Evolutionary conservation across 2,888 invertebrate species (phyloP).

Genomic region (Taenaris catops): DNA sequence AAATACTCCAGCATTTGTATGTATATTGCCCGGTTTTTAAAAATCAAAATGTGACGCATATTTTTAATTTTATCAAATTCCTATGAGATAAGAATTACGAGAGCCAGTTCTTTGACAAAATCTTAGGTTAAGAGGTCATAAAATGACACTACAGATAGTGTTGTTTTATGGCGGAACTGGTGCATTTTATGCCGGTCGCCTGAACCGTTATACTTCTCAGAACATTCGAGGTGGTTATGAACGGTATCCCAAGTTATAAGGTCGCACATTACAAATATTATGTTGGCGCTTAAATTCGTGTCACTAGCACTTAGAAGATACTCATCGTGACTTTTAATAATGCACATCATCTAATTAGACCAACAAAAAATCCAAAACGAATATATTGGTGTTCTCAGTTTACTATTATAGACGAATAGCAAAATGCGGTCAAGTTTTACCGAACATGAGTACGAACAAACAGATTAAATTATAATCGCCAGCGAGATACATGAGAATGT

Average conservation of each 20-base stretch:
- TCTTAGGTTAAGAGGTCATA: conserved; percentile 48
- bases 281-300: conserved; percentile 50
- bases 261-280: conserved; percentile 57
- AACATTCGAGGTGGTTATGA: conserved; percentile 51
- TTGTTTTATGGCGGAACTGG: conserved; percentile 53
- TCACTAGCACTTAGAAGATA: conserved; percentile 51
- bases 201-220: conserved; percentile 61
- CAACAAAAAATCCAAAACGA: conserved; percentile 36
- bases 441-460: conserved; percentile 17
- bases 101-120: conserved; percentile 40
- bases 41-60: neutral
- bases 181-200: conserved; percentile 48
- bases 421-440: conserved; percentile 35
- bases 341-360: conserved; percentile 40
- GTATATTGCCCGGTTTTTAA: neutral
- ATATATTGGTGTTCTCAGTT: conserved; percentile 26
- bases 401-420: conserved; percentile 16
- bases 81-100: conserved; percentile 15
- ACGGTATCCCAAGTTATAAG: conserved; percentile 48
- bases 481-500: conserved; percentile 13
- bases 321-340: conserved; percentile 48
- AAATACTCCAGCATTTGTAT: neutral
- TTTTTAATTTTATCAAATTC: conserved; percentile 21
- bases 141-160: conserved; percentile 42
- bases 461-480: conserved; percentile 9